Base-by-base conservation (phyloP, 2,797 vertebrate species). In the Lithobates pipiens region DNA sequence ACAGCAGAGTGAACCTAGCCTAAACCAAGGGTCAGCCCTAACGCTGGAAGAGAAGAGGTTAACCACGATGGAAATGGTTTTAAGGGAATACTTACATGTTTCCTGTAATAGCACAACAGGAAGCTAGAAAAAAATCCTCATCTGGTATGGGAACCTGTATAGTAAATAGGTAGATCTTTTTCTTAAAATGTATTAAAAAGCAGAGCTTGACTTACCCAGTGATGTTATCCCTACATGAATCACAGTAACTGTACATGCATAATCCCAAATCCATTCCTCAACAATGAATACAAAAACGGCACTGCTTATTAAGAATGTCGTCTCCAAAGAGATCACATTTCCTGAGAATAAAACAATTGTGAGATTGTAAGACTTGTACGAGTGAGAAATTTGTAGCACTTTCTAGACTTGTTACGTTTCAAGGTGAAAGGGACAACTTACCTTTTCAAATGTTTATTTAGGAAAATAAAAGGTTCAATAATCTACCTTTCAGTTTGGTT, bases 251-350 rank as follows among this genome's bases (percentile, higher is more conserved):
- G 96, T 98, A 89, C 97, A 92, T 86, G 95, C 96, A 23, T 98
- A 97, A 90, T 97, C 96, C 96, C 97, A 98, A 80, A 97, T 94
- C 94, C 96, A 97, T 91, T 98, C 96, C 92, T 97, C 96, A 74
- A 97, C 97, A 54, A 98, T 93, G 90, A 95, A 94, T 44, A 94
- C 94, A 68, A 97, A 98, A 44, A 97, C 88, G 86, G 96, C 91
- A 61, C 97, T 96, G 50, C 95, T 95, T 83, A 96, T 16, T 69
- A 96, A 85, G 86, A 95, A 97, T 18, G 95, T 97, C 86, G 95
- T 91, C 90, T 98, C 96, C 88, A 94, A 91, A 76, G 97, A 97
- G 86, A 97, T 93, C 34, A 97, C 93, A 89, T 96, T 94, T 79
- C 96, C 96, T 98, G 88, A 13, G 91, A 88, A 88, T 10, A 86